phyloP scores from a whole-genome alignment of 2,113 vertebrate genomes.

The Macroglossus sobrinus region DNA sequence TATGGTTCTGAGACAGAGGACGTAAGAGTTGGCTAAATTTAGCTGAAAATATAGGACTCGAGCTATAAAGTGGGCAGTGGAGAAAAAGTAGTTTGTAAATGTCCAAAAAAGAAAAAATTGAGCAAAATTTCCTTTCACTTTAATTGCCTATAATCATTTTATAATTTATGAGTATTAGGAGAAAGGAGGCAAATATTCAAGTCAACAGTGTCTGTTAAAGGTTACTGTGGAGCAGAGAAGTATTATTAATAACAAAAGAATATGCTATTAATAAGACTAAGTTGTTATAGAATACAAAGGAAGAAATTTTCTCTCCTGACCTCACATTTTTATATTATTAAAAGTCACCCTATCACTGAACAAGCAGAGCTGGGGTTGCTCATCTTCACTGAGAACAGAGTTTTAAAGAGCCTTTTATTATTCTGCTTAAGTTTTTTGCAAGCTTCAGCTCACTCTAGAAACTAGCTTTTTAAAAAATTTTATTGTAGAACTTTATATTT shows the following conservation, averaged over 20 bases:
- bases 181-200: background rate
- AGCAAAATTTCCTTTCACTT: background rate
- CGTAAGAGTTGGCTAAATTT: background rate
- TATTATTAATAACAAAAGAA: background rate
- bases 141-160: background rate
- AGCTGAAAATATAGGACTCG: background rate
- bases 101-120: background rate
- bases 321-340: background rate
- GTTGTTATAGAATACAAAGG: background rate
- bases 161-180: background rate
- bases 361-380: background rate
- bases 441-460: background rate
- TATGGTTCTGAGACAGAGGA: background rate
- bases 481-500: background rate
- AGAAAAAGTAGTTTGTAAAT: background rate
- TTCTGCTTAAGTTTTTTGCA: background rate
- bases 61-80: background rate
- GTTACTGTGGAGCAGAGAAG: background rate
- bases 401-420: background rate
- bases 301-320: background rate
- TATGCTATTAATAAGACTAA: background rate
- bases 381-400: background rate
- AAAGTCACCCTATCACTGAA: background rate
- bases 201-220: background rate
- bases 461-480: background rate